Evolutionary conservation across 2,888 invertebrate genomes (phyloP).

Genomic region (Agrochola lychnidis): DNA sequence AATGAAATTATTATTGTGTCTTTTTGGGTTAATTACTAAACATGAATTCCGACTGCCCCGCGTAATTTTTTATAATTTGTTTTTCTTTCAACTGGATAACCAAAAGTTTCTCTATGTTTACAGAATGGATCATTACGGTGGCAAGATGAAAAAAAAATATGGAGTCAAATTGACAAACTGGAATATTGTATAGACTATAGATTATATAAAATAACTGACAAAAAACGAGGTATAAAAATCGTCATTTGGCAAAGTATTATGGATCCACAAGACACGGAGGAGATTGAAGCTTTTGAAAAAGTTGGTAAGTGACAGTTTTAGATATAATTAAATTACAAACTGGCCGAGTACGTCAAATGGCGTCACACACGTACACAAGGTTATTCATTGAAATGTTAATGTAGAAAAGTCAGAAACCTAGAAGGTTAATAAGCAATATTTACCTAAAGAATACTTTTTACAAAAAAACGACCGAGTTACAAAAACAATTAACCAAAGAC

Average conservation of each 20-base stretch:
- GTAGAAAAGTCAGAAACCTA: no score
- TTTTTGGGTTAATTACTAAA: background rate
- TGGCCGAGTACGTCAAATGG: background rate
- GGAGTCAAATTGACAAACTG: background rate
- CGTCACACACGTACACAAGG: background rate
- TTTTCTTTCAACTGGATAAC: background rate
- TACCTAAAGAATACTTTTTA: no score
- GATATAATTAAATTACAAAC: background rate
- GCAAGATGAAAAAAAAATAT: background rate
- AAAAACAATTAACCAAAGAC: no score
- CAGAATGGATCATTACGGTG: constrained; percentile 13
- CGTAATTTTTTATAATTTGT: background rate
- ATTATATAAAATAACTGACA: rapidly evolving
- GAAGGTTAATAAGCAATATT: no score
- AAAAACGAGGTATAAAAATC: background rate
- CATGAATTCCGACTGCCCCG: background rate
- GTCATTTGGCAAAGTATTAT: background rate
- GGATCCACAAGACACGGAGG: background rate
- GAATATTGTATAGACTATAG: constrained; percentile 19
- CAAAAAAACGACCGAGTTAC: no score
- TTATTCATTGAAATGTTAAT: no score
- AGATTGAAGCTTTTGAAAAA: background rate
- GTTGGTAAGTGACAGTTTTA: background rate
- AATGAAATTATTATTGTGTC: no score
- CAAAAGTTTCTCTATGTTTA: background rate